Evolutionary conservation across 2,797 vertebrate genomes (phyloP).

Genomic region (Acipenser ruthenus): DNA sequence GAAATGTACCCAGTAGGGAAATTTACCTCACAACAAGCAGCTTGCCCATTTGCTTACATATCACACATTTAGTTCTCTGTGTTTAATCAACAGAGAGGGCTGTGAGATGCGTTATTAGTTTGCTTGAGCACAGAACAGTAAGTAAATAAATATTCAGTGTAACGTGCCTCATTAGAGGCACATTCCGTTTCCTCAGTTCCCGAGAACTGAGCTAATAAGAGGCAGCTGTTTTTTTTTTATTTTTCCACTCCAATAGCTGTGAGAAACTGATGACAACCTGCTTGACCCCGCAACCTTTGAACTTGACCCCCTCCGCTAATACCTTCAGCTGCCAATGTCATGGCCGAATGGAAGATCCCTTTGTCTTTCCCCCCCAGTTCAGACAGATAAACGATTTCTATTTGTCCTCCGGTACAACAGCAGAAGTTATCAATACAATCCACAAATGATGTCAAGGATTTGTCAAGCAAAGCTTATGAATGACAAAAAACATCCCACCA

Average conservation of each 20-base stretch:
- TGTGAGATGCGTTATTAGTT: slow-evolving; percentile 7
- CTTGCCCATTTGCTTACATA: background rate
- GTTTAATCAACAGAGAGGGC: no score
- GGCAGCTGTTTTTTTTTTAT: slow-evolving; percentile 67
- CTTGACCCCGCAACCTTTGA: slow-evolving; percentile 73
- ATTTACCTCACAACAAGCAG: background rate
- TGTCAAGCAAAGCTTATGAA: slow-evolving; percentile 92
- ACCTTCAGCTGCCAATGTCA: slow-evolving; percentile 82
- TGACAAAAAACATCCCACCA: slow-evolving; percentile 76
- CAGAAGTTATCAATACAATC: slow-evolving; percentile 94
- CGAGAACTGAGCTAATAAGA: slow-evolving; percentile 44
- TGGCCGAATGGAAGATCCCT: slow-evolving; percentile 60
- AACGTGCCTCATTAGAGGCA: slow-evolving; percentile 13
- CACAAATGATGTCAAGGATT: slow-evolving; percentile 95
- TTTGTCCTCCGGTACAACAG: slow-evolving; percentile 84
- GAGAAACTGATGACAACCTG: slow-evolving; percentile 67
- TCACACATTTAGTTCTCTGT: background rate
- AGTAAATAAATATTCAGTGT: slow-evolving; percentile 18
- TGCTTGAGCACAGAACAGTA: slow-evolving; percentile 26
- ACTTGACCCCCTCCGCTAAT: slow-evolving; percentile 70
- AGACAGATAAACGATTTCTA: slow-evolving; percentile 94
- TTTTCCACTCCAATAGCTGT: slow-evolving; percentile 52
- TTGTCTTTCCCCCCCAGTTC: slow-evolving; percentile 63
- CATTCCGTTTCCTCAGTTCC: slow-evolving; percentile 11
- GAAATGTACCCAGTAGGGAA: no score